A percentile compares a stretch with the other conserved stretches of the same genome.
Conservation (phyloP, 2,113 vertebrate genomes). For the Sminthopsis crassicaudata region DNA sequence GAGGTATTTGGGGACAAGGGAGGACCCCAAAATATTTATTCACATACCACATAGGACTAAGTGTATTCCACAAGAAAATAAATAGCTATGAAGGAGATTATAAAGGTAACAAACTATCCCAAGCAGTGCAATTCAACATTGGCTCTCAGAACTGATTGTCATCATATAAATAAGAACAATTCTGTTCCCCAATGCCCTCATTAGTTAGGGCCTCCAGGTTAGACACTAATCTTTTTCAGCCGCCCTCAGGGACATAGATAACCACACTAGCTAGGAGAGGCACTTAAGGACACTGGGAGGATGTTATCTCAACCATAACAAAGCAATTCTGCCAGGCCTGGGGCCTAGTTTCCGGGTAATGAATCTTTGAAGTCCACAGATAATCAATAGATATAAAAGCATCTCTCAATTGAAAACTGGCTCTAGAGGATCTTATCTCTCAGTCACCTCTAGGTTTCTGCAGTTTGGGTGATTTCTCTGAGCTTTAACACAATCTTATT, state of each 20-base stretch:
- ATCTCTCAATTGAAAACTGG: background rate
- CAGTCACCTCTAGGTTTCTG: background rate
- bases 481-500: background rate
- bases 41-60: background rate
- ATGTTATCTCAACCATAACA: constrained; percentile 58
- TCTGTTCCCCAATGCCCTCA: background rate
- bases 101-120: background rate
- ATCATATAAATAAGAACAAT: rapidly evolving
- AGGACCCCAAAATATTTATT: background rate
- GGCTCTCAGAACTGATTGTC: background rate
- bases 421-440: background rate
- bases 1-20: background rate
- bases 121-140: background rate
- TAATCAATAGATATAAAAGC: constrained; percentile 55
- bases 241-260: background rate
- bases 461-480: background rate
- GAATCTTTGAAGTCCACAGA: constrained; percentile 51
- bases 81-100: background rate
- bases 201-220: background rate
- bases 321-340: constrained; percentile 45
- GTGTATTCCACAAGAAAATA: background rate
- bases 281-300: constrained; percentile 58
- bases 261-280: constrained; percentile 1
- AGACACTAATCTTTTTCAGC: background rate
- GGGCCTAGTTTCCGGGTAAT: constrained; percentile 71